Evolutionary conservation across 2,888 invertebrate species (phyloP).

Genomic region (Drosophila aldrichi): DNA sequence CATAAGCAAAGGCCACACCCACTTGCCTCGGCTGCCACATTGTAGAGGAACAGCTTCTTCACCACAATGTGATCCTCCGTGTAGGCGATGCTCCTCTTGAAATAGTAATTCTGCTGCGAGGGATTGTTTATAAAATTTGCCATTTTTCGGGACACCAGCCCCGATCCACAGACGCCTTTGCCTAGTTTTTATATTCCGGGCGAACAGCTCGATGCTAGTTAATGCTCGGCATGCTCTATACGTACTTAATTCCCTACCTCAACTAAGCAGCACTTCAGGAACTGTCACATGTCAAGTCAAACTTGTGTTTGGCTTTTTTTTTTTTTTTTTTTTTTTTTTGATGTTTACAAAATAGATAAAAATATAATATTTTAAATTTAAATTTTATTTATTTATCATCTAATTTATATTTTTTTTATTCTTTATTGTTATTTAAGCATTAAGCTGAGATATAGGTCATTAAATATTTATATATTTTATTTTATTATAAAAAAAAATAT

Average conservation of each 20-base stretch:
- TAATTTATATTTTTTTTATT: too few relatives aligned
- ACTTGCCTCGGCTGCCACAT: slow-evolving; percentile 36
- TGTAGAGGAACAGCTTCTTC: slow-evolving; percentile 34
- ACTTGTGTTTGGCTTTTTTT: too few relatives aligned
- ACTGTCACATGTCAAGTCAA: too few relatives aligned
- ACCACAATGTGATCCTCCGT: slow-evolving; percentile 53
- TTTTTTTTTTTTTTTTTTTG: too few relatives aligned
- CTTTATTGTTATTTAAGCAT: too few relatives aligned
- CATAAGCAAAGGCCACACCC: background rate
- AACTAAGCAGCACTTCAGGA: background rate
- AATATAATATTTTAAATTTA: too few relatives aligned
- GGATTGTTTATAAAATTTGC: slow-evolving; percentile 38
- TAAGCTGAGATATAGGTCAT: too few relatives aligned
- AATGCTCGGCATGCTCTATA: slow-evolving; percentile 19
- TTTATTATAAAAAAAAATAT: too few relatives aligned
- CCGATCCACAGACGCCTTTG: slow-evolving; percentile 7
- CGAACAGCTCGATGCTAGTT: slow-evolving; percentile 4
- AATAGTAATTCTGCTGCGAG: slow-evolving; percentile 42
- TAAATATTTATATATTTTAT: too few relatives aligned
- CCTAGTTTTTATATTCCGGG: slow-evolving; percentile 3
- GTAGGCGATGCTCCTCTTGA: slow-evolving; percentile 39
- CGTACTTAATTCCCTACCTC: background rate
- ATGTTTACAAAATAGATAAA: too few relatives aligned
- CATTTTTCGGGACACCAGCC: slow-evolving; percentile 27
- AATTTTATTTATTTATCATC: too few relatives aligned